phyloP scores from a whole-genome alignment of 2,113 vertebrate genomes.

The Hippopotamus amphibius region DNA sequence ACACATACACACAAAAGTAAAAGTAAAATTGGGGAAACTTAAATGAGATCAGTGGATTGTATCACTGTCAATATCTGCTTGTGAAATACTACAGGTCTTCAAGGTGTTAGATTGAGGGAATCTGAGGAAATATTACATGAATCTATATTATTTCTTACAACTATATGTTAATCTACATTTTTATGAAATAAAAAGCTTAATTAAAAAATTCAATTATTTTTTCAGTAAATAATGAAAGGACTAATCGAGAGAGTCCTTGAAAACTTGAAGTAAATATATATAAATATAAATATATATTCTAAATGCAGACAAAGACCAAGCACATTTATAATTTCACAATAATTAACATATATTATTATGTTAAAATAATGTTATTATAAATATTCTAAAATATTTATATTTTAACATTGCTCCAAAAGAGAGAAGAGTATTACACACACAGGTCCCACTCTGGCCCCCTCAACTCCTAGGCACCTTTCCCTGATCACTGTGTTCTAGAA shows the following conservation, averaged over 20 bases:
- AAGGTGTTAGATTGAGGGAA: neutral
- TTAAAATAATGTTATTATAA: too few relatives aligned
- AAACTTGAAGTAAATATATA: neutral
- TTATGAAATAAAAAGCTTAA: neutral
- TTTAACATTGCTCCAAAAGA: too few relatives aligned
- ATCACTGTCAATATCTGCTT: neutral
- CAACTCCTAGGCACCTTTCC: too few relatives aligned
- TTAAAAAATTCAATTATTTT: neutral
- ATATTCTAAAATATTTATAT: too few relatives aligned
- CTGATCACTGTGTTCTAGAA: too few relatives aligned
- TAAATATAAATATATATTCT: too few relatives aligned
- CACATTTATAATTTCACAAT: too few relatives aligned
- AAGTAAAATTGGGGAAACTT: neutral
- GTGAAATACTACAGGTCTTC: too few relatives aligned
- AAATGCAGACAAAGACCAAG: too few relatives aligned
- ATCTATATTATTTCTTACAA: neutral
- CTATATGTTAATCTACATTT: neutral
- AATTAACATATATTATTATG: too few relatives aligned
- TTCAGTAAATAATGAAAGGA: neutral
- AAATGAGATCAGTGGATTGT: neutral
- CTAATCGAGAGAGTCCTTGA: neutral
- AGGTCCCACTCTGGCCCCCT: too few relatives aligned
- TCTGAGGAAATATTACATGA: neutral
- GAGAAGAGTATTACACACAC: too few relatives aligned
- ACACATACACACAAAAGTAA: neutral